Evolutionary conservation across 2,797 vertebrate genomes (phyloP).

Genomic region (Melanotaenia parkinsoni): DNA sequence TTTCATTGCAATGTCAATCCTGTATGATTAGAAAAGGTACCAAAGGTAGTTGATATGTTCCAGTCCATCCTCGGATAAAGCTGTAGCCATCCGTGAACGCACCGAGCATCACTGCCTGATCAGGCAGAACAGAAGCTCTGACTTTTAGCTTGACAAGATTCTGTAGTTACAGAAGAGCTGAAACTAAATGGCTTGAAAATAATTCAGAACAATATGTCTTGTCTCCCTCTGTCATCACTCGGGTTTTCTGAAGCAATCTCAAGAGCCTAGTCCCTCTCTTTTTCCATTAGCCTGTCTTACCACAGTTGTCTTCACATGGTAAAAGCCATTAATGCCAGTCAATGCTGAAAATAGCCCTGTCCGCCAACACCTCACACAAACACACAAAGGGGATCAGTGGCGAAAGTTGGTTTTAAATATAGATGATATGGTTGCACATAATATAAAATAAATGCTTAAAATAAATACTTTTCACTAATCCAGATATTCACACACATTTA

Average conservation of each 20-base stretch:
- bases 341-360: conserved; percentile 61
- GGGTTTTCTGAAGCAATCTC: conserved; percentile 17
- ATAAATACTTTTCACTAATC: conserved; percentile 45
- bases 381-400: conserved; percentile 25
- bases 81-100: neutral
- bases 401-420: conserved; percentile 48
- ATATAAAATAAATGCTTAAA: conserved; percentile 40
- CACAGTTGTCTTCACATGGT: conserved; percentile 31
- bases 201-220: conserved; percentile 18
- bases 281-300: conserved; percentile 39
- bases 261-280: conserved; percentile 17
- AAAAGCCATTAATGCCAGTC: conserved; percentile 50
- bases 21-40: too few relatives aligned
- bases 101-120: neutral
- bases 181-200: conserved; percentile 27
- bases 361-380: conserved; percentile 5
- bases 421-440: conserved; percentile 46
- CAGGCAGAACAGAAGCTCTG: neutral
- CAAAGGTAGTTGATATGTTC: too few relatives aligned
- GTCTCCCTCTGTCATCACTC: neutral
- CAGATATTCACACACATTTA: neutral
- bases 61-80: neutral
- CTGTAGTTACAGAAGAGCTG: conserved; percentile 22
- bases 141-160: conserved; percentile 5
- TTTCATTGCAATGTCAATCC: too few relatives aligned